These are phyloP conservation scores for Charina bottae DNA, from an alignment of 2,113 vertebrate species.

Conservation along the genomic window DNA sequence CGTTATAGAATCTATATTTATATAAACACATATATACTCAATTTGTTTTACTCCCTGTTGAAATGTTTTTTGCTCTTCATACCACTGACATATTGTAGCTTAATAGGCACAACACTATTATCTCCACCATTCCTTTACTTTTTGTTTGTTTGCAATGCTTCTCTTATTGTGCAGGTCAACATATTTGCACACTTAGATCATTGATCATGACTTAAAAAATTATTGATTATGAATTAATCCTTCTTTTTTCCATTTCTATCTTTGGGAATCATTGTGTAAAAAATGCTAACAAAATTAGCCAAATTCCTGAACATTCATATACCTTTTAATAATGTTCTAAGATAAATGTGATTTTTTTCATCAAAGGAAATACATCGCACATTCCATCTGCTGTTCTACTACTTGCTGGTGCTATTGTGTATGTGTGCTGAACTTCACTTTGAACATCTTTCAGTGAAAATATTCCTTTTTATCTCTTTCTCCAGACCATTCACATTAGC, in stretches of 20 bases:
- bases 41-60: not conserved
- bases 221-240: not conserved
- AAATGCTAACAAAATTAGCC: not conserved
- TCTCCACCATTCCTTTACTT: not conserved
- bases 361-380: not conserved
- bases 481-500: constrained; percentile 18
- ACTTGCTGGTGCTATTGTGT: not conserved
- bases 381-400: not conserved
- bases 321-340: constrained; percentile 4
- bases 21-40: not conserved
- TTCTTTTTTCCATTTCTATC: not conserved
- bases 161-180: not conserved
- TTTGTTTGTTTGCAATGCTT: not conserved
- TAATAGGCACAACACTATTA: not conserved
- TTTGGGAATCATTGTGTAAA: not conserved
- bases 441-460: constrained; percentile 19
- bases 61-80: not conserved
- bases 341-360: not conserved
- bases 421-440: not conserved
- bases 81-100: not conserved
- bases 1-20: not conserved
- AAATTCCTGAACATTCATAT: not conserved
- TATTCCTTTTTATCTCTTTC: not conserved
- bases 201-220: not conserved
- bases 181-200: not conserved